Percentiles rank a stretch among this genome's conserved stretches.
Evolutionary conservation across 2,797 vertebrate species (phyloP).

Genomic region (Lateolabrax maculatus): DNA sequence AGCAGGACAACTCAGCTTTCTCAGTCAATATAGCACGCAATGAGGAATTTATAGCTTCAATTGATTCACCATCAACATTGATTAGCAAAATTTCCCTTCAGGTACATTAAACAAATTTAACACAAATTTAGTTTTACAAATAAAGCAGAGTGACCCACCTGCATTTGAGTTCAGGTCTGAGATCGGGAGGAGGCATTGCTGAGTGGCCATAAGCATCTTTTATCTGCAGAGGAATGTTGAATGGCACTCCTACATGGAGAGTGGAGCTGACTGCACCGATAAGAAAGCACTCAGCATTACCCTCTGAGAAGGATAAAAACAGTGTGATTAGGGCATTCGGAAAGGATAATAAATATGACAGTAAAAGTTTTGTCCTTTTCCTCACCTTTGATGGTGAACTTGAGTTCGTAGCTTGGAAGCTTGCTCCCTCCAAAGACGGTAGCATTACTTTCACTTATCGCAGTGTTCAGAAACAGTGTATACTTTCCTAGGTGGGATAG

Average conservation of each 20-base stretch:
- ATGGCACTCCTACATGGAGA: constrained; percentile 88
- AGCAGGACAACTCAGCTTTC: not conserved
- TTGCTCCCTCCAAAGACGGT: constrained; percentile 82
- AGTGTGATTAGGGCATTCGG: not conserved
- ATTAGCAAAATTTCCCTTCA: no score
- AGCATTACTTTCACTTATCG: constrained; percentile 85
- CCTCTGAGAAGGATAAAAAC: constrained; percentile 80
- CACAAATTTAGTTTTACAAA: no score
- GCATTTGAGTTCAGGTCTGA: constrained; percentile 88
- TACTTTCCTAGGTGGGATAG: constrained; percentile 89
- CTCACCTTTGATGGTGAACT: constrained; percentile 92
- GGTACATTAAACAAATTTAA: no score
- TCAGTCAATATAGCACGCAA: not conserved
- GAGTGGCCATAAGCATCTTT: constrained; percentile 89
- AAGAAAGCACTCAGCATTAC: constrained; percentile 86
- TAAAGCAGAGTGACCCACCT: constrained; percentile 80
- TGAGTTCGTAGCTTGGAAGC: constrained; percentile 87
- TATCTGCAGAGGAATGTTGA: constrained; percentile 88
- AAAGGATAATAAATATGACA: not conserved
- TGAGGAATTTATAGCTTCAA: not conserved
- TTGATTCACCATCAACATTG: not conserved
- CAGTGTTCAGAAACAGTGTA: constrained; percentile 88
- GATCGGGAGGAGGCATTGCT: constrained; percentile 70
- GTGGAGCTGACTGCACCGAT: constrained; percentile 79
- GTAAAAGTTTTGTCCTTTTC: not conserved